Base-by-base conservation (phyloP, 2,113 vertebrate species). In the Ciconia stormi region DNA sequence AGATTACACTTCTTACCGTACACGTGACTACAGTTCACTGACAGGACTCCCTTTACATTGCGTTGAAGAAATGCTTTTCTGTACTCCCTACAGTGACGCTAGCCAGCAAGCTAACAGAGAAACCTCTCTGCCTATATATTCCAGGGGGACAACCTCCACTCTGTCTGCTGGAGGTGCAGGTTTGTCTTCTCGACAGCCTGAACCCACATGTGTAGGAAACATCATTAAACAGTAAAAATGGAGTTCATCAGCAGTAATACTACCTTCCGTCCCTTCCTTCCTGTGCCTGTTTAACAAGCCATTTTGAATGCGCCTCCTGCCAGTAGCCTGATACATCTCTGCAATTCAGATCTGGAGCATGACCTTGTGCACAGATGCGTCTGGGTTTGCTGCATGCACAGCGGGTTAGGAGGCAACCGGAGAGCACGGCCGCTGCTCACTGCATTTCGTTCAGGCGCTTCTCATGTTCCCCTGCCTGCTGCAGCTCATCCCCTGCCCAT, bases 391-490 rank as follows among this genome's bases (percentile, higher is more conserved):
- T 47, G 26, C 26, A 63, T 0, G 4, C 61, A 47, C 11, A 47
- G n/a, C 3, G 1, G 21, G 19, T 4, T 52, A 38, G 36, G 29
- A 73, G 26, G 53, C 46, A 34, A 26, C 44, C 1, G 7, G 11
- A 16, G 22, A 55, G 38, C 38, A 40, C 0, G 0, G n/a, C 4
- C 2, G 2, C 44, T 38, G 25, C 40, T 46, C 1, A 0, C 49
- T 52, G 50, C n/a, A 10, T 23, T 62, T 73, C 1, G 0, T 16
- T 21, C 53, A 44, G 16, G 46, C 1, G 0, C 52, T 66, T 17
- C 32, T 63, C 38, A 32, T 1, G 0, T 14, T 38, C 14, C 27
- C 8, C 8, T 4, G n/a, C 34, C 30, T n/a, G 15, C 27, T 52
- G n/a, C 1, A 0, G 22, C 14, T 42, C 50, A 76, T 7, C 6